Base-by-base conservation (phyloP, 2,888 invertebrate genomes). In the Temnothorax unifasciatus region DNA sequence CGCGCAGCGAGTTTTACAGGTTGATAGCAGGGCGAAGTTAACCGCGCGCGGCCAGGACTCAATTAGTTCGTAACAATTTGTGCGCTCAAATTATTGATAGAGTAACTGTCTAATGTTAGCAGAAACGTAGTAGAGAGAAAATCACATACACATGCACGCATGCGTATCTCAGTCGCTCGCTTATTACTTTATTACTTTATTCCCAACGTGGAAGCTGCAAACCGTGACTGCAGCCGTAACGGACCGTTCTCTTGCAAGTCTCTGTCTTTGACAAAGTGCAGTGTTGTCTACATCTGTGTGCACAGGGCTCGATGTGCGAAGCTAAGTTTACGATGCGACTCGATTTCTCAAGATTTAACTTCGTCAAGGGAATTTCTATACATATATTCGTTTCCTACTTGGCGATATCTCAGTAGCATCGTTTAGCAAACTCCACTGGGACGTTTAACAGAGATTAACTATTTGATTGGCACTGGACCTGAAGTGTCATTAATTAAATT, bases 161-260 rank as follows among this genome's bases (percentile, higher is more conserved):
- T 52, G 15, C 64, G 11, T 63, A 59, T 73, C 54, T 79, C 59
- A 61, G 21, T 66, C 83, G 63, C 52, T 52, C 57, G 44, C 63
- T 79, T 79, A 44, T 38, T 79, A 76, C 50, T 66, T 54, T 66
- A 44, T 5, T 68, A 85, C 57, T 38, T 4, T 76, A 86, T 76
- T 41, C 4, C 34, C 68, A 77, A 63, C 21, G 25, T 63, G 29
- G 41, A 41, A 21, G 41, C 57, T 61, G 81, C 75, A 68, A 81
- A 63, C 41, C 6, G 66, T 47, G 18, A 47, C 41, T 34, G 61
- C 29, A 29, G 25, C 47, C 50, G 9, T 13, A 44, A 57, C 8
- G 44, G 21, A 38, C 5, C 29, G 18, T 15, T 34, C 18, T 34
- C 34, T 44, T 29, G 11, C 29, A 15, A 38, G 21, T 18, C n/a